phyloP scores from a whole-genome alignment of 2,888 invertebrate species.

The Lathronympha strigana region DNA sequence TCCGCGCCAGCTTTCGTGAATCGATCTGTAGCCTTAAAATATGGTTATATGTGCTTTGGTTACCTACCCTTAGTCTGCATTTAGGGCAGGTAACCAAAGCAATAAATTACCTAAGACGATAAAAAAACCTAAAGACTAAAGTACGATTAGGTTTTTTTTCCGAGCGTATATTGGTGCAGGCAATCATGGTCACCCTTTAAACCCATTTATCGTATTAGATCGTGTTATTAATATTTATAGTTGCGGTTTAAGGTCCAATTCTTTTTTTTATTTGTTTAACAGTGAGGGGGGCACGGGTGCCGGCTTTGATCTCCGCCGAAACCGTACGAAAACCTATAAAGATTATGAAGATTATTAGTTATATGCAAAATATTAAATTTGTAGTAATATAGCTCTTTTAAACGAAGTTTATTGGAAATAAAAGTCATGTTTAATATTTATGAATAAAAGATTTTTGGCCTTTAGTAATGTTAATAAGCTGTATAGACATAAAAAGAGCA shows the following conservation, averaged over 20 bases:
- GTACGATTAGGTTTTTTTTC: neutral
- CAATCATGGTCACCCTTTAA: constrained; percentile 59
- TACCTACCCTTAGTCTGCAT: too few species aligned
- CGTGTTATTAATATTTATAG: constrained; percentile 81
- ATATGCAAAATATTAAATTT: constrained; percentile 32
- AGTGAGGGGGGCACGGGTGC: constrained; percentile 73
- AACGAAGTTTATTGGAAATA: constrained; percentile 2
- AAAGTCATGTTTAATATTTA: neutral
- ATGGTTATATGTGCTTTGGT: too few species aligned
- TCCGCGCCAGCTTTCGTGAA: too few species aligned
- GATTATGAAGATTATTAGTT: constrained; percentile 11
- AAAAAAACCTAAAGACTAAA: neutral
- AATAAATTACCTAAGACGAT: too few species aligned
- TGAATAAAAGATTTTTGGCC: neutral
- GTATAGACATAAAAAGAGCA: too few species aligned
- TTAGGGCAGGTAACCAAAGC: too few species aligned
- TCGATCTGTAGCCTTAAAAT: too few species aligned
- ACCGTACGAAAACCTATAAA: constrained; percentile 57
- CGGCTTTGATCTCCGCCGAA: constrained; percentile 69
- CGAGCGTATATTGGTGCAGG: neutral
- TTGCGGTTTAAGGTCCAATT: constrained; percentile 62
- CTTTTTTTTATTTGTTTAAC: constrained; percentile 77
- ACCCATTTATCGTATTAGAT: constrained; percentile 64
- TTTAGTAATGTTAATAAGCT: too few species aligned
- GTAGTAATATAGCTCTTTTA: constrained; percentile 22